Conservation (phyloP, 2,888 invertebrate genomes). For the Pandemis corylana region DNA sequence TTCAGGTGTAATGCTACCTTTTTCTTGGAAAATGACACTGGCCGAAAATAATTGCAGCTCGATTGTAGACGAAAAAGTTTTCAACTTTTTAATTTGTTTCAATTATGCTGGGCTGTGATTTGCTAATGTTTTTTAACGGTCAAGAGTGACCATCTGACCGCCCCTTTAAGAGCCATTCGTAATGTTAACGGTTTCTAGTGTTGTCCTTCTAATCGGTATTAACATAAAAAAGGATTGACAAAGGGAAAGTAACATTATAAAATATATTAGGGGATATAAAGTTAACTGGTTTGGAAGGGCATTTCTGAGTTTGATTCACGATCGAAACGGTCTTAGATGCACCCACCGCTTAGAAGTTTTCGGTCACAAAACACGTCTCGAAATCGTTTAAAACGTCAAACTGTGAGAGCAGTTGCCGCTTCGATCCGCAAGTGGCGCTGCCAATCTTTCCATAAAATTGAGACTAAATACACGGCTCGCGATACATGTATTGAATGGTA, state of each 20-base stretch:
- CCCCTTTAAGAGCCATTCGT: background rate
- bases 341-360: background rate
- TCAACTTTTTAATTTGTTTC: too few species aligned
- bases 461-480: too few species aligned
- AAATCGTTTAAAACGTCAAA: too few species aligned
- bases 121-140: background rate
- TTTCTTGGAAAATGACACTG: too few species aligned
- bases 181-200: constrained; percentile 28
- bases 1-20: too few species aligned
- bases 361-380: too few species aligned
- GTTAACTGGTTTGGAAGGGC: constrained; percentile 27
- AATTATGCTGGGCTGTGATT: background rate
- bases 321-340: background rate
- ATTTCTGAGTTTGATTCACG: background rate
- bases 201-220: constrained; percentile 28
- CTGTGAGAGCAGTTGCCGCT: too few species aligned
- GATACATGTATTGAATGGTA: too few species aligned
- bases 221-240: constrained; percentile 35
- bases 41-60: too few species aligned
- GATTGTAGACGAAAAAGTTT: too few species aligned
- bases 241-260: constrained; percentile 29
- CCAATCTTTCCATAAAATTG: too few species aligned
- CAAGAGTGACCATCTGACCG: background rate
- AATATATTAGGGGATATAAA: constrained; percentile 34
- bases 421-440: too few species aligned